These are phyloP conservation scores for Holacanthus passer DNA, from an alignment of 2,113 vertebrate genomes.

Conservation along the genomic window DNA sequence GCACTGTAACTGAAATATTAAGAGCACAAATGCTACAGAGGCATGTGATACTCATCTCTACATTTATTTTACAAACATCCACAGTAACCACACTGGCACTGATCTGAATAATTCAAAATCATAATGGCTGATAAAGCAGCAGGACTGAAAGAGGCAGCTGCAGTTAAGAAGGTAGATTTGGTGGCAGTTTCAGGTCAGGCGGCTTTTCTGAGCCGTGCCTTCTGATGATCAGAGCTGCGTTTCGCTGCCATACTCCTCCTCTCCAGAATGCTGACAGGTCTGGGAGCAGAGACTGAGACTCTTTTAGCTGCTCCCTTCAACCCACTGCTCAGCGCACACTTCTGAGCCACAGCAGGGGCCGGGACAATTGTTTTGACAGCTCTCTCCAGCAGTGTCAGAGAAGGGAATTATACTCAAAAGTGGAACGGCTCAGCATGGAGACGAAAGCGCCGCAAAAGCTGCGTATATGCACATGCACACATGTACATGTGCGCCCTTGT, in stretches of 20 bases:
- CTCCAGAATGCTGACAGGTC: constrained; percentile 63
- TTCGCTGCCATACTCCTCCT: constrained; percentile 44
- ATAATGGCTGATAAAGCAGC: constrained; percentile 20
- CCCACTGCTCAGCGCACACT: constrained; percentile 64
- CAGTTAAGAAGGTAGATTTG: constrained; percentile 33
- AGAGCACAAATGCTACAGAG: not conserved
- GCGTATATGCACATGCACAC: constrained; percentile 16
- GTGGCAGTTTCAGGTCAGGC: constrained; percentile 80
- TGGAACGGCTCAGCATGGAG: constrained; percentile 44
- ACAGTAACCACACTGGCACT: constrained; percentile 5
- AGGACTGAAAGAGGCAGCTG: constrained; percentile 11
- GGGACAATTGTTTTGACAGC: constrained; percentile 83
- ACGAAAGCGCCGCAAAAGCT: constrained; percentile 59
- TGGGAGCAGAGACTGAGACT: constrained; percentile 59
- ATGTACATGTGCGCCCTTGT: not conserved
- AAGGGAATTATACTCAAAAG: constrained; percentile 68
- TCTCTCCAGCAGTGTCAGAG: constrained; percentile 71
- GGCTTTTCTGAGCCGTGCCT: constrained; percentile 47
- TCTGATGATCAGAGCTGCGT: constrained; percentile 60
- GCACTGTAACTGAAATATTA: not conserved
- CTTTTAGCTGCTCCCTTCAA: constrained; percentile 75
- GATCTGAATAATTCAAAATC: constrained; percentile 15
- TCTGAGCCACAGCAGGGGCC: constrained; percentile 74
- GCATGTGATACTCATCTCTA: not conserved
- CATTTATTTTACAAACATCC: not conserved